These are phyloP conservation scores for Myathropa florea DNA, from an alignment of 2,888 invertebrate species.

Conservation along the genomic window DNA sequence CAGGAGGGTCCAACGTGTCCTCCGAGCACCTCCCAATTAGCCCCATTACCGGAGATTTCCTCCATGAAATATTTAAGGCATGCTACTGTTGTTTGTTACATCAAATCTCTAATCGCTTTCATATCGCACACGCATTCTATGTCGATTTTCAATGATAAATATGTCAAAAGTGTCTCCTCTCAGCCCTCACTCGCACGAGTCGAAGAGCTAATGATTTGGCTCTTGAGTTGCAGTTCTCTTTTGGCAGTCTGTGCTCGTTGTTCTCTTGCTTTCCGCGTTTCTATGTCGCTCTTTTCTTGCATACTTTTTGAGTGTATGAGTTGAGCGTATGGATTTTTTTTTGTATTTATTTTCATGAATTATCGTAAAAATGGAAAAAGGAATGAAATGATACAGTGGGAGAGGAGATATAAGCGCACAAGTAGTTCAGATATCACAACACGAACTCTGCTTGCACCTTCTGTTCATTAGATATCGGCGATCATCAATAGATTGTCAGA, in stretches of 20 bases:
- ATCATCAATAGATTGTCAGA: neutral
- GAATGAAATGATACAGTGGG: conserved; percentile 1
- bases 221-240: neutral
- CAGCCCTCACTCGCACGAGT: neutral
- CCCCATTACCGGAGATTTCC: too few relatives aligned
- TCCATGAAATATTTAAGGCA: too few relatives aligned
- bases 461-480: conserved; percentile 1
- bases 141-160: neutral
- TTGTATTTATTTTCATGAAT: conserved; percentile 44
- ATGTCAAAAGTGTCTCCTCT: neutral
- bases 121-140: neutral
- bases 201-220: neutral
- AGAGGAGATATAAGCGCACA: too few relatives aligned
- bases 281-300: neutral
- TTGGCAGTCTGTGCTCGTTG: neutral
- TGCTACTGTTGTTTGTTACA: too few relatives aligned
- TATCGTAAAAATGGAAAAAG: conserved; percentile 29
- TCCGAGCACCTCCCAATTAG: too few relatives aligned
- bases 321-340: conserved; percentile 36
- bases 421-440: neutral
- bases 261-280: neutral
- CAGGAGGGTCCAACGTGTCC: too few relatives aligned
- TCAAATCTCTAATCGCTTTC: neutral
- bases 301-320: neutral
- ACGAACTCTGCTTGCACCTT: neutral